Evolutionary conservation across 1,140 invertebrate genomes (phyloP).

Genomic region (Camponotus vicinus): DNA sequence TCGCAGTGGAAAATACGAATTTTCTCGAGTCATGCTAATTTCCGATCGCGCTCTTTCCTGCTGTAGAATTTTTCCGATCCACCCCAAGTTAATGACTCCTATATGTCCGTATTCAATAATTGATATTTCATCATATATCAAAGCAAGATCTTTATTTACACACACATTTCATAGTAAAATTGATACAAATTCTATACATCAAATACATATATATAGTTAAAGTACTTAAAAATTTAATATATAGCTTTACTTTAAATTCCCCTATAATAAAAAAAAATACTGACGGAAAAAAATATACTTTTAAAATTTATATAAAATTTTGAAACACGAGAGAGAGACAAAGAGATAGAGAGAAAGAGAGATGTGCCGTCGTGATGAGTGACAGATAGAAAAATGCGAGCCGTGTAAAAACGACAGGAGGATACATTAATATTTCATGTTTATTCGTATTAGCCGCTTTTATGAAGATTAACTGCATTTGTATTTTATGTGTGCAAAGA

Average conservation of each 20-base stretch:
- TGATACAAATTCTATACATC: background rate
- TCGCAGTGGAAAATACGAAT: conserved; percentile 68
- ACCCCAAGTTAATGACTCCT: no score
- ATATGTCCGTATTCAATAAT: background rate
- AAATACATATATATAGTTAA: background rate
- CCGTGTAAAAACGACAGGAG: conserved; percentile 7
- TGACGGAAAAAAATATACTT: background rate
- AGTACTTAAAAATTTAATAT: background rate
- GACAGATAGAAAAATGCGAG: conserved; percentile 38
- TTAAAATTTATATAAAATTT: conserved; percentile 29
- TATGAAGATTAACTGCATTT: conserved; percentile 57
- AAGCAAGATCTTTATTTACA: background rate
- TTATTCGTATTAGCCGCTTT: conserved; percentile 59
- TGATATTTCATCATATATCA: background rate
- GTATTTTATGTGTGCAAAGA: conserved; percentile 56
- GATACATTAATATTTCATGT: conserved; percentile 56
- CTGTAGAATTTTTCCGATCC: background rate
- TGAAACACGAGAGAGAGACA: background rate
- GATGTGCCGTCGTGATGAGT: conserved; percentile 8
- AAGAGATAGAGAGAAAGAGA: background rate
- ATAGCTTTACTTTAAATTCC: background rate
- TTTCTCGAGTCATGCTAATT: conserved; percentile 56
- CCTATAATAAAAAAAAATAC: conserved; percentile 2
- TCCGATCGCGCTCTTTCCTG: conserved; percentile 23
- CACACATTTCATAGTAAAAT: background rate